Conservation (phyloP, 2,113 vertebrate species). For the Prolemur simus region DNA sequence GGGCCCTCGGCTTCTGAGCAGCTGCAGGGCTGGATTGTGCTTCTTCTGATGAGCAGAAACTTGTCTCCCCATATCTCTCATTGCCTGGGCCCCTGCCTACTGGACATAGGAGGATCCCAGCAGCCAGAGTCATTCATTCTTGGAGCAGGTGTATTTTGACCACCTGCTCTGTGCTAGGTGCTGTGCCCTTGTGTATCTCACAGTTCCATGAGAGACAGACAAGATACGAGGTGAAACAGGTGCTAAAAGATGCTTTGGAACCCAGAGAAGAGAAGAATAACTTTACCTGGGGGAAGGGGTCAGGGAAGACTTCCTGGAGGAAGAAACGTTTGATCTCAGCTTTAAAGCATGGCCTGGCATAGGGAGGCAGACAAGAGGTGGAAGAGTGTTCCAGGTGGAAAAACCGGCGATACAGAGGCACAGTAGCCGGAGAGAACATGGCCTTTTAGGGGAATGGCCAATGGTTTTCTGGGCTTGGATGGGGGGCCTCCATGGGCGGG, state of each 20-base stretch:
- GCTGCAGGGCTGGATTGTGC: not conserved
- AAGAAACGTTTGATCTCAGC: not conserved
- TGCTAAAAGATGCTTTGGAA: not conserved
- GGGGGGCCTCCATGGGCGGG: not conserved
- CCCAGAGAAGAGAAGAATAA: not conserved
- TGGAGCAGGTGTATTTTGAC: not conserved
- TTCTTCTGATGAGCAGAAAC: constrained; percentile 6
- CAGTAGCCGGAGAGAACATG: not conserved
- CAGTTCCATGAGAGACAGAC: not conserved
- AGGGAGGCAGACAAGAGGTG: not conserved
- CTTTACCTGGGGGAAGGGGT: not conserved
- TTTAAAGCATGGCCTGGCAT: not conserved
- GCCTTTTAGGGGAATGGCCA: not conserved
- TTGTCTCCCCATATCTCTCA: not conserved
- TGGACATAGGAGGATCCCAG: not conserved
- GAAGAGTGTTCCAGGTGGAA: not conserved
- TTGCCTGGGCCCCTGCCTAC: not conserved
- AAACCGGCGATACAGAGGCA: not conserved
- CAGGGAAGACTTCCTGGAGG: not conserved
- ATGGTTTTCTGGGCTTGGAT: not conserved
- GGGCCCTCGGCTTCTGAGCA: not conserved
- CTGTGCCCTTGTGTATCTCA: not conserved
- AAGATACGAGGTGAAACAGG: not conserved
- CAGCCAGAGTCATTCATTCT: not conserved
- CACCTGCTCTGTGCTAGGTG: not conserved